A percentile compares a stretch with the other conserved stretches of the same genome.
Conservation (phyloP, 1,140 invertebrate genomes). For the Elymnias hypermnestra region DNA sequence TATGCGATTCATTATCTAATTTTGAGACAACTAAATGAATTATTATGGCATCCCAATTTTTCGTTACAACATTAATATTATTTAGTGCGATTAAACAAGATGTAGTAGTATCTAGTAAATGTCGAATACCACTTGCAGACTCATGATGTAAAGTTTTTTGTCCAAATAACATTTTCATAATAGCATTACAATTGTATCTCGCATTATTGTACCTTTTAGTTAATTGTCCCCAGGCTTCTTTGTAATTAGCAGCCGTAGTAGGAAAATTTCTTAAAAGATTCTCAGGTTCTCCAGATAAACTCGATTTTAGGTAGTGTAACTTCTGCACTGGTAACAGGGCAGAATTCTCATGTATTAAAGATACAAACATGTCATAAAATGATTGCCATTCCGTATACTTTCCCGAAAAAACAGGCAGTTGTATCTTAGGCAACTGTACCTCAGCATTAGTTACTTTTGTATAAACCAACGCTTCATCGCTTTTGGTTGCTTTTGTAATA, state of each 20-base stretch:
- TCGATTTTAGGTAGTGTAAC: constrained; percentile 28
- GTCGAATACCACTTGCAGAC: constrained; percentile 18
- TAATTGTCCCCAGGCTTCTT: constrained; percentile 23
- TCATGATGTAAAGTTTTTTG: constrained; percentile 20
- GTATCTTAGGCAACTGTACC: too few species aligned
- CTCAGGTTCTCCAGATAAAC: constrained; percentile 19
- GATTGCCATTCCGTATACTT: too few species aligned
- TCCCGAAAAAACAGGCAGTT: too few species aligned
- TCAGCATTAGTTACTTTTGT: too few species aligned
- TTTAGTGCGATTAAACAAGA: constrained; percentile 23
- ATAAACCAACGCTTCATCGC: too few species aligned
- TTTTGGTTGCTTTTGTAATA: too few species aligned
- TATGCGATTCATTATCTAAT: constrained; percentile 22
- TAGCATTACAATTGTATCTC: constrained; percentile 26
- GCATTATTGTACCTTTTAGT: constrained; percentile 22
- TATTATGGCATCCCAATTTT: constrained; percentile 23
- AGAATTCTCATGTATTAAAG: too few species aligned
- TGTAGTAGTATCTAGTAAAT: constrained; percentile 22
- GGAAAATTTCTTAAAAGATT: constrained; percentile 16
- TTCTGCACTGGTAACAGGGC: constrained; percentile 20
- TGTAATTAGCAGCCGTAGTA: constrained; percentile 23
- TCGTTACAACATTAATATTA: constrained; percentile 15
- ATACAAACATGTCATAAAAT: too few species aligned
- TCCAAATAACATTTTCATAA: constrained; percentile 22
- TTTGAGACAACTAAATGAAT: constrained; percentile 27